phyloP scores from a whole-genome alignment of 2,888 invertebrate genomes.

The Plebejus argus region DNA sequence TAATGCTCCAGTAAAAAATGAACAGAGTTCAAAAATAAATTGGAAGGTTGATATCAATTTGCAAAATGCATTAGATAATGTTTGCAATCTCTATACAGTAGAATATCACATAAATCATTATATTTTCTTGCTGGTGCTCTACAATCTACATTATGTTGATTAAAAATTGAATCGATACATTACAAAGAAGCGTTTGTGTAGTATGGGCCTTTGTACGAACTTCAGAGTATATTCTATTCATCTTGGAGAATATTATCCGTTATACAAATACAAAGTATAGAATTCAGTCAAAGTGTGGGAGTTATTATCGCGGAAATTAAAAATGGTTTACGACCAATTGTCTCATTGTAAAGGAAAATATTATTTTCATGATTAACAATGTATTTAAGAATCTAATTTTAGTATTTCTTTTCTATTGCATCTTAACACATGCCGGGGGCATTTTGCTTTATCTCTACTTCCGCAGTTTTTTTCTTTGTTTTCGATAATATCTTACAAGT shows the following conservation, averaged over 20 bases:
- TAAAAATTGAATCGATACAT: slow-evolving; percentile 20
- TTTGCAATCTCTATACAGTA: not conserved
- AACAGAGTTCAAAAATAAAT: not conserved
- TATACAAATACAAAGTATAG: slow-evolving; percentile 1
- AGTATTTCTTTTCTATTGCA: not conserved
- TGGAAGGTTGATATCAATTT: slow-evolving; percentile 6
- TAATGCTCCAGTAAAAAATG: not conserved
- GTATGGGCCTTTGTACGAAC: slow-evolving; percentile 12
- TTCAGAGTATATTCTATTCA: not conserved
- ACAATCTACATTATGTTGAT: slow-evolving; percentile 21
- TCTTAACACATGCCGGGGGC: not conserved
- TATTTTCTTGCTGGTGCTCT: not conserved
- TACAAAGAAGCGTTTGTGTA: slow-evolving; percentile 10
- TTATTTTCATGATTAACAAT: not conserved
- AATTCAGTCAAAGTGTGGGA: not conserved
- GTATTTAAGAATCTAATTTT: not conserved
- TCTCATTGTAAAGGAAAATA: not conserved
- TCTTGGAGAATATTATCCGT: slow-evolving; percentile 7
- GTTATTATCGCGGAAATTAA: slow-evolving; percentile 9
- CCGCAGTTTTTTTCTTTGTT: not conserved
- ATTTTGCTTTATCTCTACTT: not conserved
- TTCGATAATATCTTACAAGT: too few species aligned
- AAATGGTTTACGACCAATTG: slow-evolving; percentile 4
- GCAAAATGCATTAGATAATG: not conserved
- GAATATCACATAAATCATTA: slow-evolving; percentile 4